These are phyloP conservation scores for Cathartes aura DNA, from an alignment of 2,113 vertebrate species.

Conservation along the genomic window DNA sequence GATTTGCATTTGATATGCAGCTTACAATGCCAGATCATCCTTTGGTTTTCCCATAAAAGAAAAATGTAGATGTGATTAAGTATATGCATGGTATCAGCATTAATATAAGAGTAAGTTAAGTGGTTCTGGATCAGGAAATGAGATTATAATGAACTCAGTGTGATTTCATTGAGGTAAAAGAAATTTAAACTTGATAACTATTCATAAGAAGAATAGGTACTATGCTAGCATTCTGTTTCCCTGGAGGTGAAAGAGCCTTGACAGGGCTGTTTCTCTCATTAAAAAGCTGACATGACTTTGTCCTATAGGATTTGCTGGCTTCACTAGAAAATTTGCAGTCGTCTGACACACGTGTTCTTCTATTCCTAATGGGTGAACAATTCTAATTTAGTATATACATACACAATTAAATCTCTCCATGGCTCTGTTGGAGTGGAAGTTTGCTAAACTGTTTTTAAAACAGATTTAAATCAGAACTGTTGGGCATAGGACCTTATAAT, in stretches of 20 bases:
- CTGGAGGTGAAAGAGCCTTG: constrained; percentile 23
- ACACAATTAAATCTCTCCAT: neutral
- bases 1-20: neutral
- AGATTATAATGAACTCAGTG: constrained; percentile 26
- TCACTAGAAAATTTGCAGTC: neutral
- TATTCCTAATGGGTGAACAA: neutral
- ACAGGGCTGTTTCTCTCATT: constrained; percentile 17
- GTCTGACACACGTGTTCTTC: neutral
- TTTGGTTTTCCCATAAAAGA: neutral
- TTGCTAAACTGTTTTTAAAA: neutral
- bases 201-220: neutral
- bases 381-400: neutral
- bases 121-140: constrained; percentile 49
- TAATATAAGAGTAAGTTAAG: constrained; percentile 14
- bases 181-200: constrained; percentile 41
- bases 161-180: constrained; percentile 33
- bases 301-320: neutral
- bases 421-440: neutral
- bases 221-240: constrained; percentile 3
- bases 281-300: neutral
- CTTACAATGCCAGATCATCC: neutral
- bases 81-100: neutral
- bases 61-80: neutral
- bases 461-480: neutral
- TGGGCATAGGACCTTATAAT: neutral